A percentile compares a stretch with the other conserved stretches of the same genome.
Evolutionary conservation across 2,113 vertebrate species (phyloP).

Genomic region (Podarcis cretensis): DNA sequence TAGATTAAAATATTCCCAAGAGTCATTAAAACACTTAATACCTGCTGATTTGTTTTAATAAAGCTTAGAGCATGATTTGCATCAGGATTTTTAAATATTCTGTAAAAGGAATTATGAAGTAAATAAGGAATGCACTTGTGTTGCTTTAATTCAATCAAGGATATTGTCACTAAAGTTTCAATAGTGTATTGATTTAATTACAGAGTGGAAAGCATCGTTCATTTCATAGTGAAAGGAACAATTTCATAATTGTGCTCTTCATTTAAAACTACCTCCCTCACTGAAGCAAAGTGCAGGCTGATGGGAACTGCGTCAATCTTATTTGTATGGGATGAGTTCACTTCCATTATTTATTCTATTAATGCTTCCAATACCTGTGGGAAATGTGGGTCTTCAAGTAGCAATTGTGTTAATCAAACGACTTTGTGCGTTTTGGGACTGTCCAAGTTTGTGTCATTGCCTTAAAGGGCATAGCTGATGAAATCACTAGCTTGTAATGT

Average conservation of each 20-base stretch:
- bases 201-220: slow-evolving; percentile 40
- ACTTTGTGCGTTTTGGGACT: slow-evolving; percentile 30
- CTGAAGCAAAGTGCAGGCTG: neutral
- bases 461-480: slow-evolving; percentile 55
- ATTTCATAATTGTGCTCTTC: slow-evolving; percentile 13
- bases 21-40: slow-evolving; percentile 27
- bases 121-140: slow-evolving; percentile 16
- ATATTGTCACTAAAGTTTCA: slow-evolving; percentile 48
- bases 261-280: slow-evolving; percentile 9
- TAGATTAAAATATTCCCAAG: neutral
- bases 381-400: slow-evolving; percentile 32
- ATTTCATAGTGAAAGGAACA: slow-evolving; percentile 5
- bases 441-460: slow-evolving; percentile 59
- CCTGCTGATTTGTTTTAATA: slow-evolving; percentile 44
- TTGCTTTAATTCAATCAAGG: slow-evolving; percentile 53
- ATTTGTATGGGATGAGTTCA: slow-evolving; percentile 30
- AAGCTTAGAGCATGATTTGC: neutral
- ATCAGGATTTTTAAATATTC: slow-evolving; percentile 50
- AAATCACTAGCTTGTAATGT: slow-evolving; percentile 60
- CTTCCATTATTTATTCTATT: slow-evolving; percentile 51
- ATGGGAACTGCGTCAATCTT: slow-evolving; percentile 28
- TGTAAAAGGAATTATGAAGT: slow-evolving; percentile 46
- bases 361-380: slow-evolving; percentile 31
- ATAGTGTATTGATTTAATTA: slow-evolving; percentile 47
- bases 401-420: slow-evolving; percentile 55